Evolutionary conservation across 2,113 vertebrate genomes (phyloP), one percentile per base, ranked within the genome.

Genomic region (Mirounga angustirostris): DNA sequence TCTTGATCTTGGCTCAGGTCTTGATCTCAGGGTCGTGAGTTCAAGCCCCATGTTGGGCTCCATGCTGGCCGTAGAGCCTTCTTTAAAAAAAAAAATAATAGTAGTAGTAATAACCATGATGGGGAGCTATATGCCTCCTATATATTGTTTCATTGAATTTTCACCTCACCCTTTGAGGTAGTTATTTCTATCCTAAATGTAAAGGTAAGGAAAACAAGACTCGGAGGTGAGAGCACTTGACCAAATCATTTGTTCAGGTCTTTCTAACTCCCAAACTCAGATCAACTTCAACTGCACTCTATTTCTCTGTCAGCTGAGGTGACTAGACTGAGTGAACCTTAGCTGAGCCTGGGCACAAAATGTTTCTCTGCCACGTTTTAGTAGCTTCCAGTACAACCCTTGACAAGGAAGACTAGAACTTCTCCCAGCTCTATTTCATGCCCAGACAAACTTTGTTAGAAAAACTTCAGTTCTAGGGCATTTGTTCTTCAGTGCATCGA

Each of bases 111-210:
- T 59, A 56, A 81, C 50, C 13, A 33, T 56, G 13, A 12, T 81
- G 54, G 58, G 74, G 28, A 84, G 59, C 7, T n/a, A 6, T 74
- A 19, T 73, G 33, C 46, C 58, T 50, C 22, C 46, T 43, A 9
- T 58, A 56, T 83, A 46, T 61, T 58, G 58, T 89, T 89, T 94
- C 76, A 89, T 19, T 88, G 74, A 63, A 63, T 82, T 74, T 95
- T 83, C 69, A 54, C 65, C n/a, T 95, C 58, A 63, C 1, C 12
- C 58, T 90, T 63, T 83, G 67, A 90, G 46, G 56, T 76, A 81
- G 76, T 40, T 89, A 28, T 65, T 82, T 87, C 89, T 83, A 83
- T 52, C 26, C 26, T 36, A 65, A 82, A 65, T 33, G 46, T 46
- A 83, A 26, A 82, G 14, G 40, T 63, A 56, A 90, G 28, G n/a